These are phyloP conservation scores for Paralvinella palmiformis DNA, from an alignment of 1,140 invertebrate genomes.

Conservation along the genomic window DNA sequence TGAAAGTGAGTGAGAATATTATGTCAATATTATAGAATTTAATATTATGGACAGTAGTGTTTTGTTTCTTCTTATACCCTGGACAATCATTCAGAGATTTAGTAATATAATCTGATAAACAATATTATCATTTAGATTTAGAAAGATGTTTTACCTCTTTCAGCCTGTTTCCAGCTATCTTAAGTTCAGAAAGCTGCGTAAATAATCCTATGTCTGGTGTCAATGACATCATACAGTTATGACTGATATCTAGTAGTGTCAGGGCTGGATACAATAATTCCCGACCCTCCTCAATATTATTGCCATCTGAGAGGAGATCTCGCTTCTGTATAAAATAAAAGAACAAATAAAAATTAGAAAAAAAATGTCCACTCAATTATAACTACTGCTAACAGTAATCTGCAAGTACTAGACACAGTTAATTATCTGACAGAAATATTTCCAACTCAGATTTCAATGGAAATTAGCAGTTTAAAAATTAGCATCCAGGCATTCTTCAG, in stretches of 20 bases:
- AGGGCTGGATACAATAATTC: conserved; percentile 82
- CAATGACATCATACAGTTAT: conserved; percentile 74
- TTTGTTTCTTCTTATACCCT: too few relatives aligned
- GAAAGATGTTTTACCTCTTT: conserved; percentile 50
- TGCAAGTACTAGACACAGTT: too few relatives aligned
- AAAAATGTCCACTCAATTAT: too few relatives aligned
- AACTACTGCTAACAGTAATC: too few relatives aligned
- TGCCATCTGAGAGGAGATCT: neutral
- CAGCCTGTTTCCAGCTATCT: conserved; percentile 75
- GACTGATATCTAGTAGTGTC: conserved; percentile 89
- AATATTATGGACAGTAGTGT: neutral
- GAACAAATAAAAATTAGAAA: too few relatives aligned
- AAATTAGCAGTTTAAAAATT: too few relatives aligned
- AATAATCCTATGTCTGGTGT: conserved; percentile 81
- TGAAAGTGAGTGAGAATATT: neutral
- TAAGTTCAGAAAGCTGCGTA: conserved; percentile 84
- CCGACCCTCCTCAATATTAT: neutral
- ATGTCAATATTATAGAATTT: neutral
- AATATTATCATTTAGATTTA: neutral
- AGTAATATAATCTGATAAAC: neutral
- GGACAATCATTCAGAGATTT: neutral
- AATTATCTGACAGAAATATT: too few relatives aligned
- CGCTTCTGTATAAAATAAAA: neutral
- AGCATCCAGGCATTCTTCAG: too few relatives aligned
- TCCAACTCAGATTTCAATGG: too few relatives aligned